phyloP scores from a whole-genome alignment of 2,888 invertebrate genomes.

The Amphipyra berbera region DNA sequence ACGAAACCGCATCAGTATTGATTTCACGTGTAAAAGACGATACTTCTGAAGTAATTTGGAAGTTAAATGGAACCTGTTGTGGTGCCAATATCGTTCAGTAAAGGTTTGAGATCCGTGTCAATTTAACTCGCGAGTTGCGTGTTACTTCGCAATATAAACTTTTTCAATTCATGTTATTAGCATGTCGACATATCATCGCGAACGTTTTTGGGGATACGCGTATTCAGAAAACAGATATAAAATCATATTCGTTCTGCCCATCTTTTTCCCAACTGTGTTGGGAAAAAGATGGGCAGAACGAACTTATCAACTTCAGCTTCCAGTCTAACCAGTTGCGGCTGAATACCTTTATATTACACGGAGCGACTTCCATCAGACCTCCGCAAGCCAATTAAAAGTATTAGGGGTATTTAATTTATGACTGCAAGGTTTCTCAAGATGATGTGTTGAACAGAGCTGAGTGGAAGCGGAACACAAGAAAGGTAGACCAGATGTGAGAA shows the following conservation, averaged over 20 bases:
- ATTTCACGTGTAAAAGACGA: constrained; percentile 6
- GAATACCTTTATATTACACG: too few species aligned
- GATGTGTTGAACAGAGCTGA: too few species aligned
- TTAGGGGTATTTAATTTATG: too few species aligned
- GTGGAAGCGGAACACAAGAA: too few species aligned
- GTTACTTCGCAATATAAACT: constrained; percentile 45
- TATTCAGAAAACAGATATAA: constrained; percentile 9
- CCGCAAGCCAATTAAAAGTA: too few species aligned
- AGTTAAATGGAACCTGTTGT: constrained; percentile 30
- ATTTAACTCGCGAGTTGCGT: constrained; percentile 33
- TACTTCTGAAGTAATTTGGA: constrained; percentile 21
- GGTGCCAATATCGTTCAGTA: constrained; percentile 10
- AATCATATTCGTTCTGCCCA: not conserved
- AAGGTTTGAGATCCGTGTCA: constrained; percentile 33
- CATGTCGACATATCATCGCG: constrained; percentile 32
- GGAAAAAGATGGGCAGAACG: too few species aligned
- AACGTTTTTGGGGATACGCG: constrained; percentile 2
- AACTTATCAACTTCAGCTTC: too few species aligned
- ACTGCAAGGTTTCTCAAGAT: too few species aligned
- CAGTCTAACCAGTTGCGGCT: too few species aligned
- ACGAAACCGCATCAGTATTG: constrained; percentile 2
- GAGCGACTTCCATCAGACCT: too few species aligned
- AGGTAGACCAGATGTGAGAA: too few species aligned
- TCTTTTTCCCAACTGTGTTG: too few species aligned
- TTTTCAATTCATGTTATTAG: constrained; percentile 50